These are phyloP conservation scores for Venturia canescens DNA, from an alignment of 1,140 invertebrate genomes.

Conservation along the genomic window DNA sequence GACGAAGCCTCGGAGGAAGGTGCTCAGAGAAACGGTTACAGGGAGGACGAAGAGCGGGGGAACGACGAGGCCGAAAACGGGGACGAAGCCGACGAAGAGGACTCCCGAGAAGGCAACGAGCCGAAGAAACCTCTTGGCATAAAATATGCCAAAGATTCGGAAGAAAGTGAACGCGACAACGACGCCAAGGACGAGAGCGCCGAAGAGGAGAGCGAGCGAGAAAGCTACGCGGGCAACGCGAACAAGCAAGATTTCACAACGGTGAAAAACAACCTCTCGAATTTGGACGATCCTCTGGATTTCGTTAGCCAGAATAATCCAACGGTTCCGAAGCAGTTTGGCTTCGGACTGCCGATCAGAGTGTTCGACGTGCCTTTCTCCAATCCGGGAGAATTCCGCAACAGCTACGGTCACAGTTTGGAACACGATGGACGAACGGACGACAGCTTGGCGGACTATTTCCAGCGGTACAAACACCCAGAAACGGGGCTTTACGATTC, in stretches of 20 bases:
- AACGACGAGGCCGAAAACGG: conserved; percentile 19
- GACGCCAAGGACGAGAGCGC: background rate
- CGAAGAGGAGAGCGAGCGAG: conserved; percentile 30
- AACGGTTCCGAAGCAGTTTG: conserved; percentile 3
- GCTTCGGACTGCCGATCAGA: conserved; percentile 47
- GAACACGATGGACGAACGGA: conserved; percentile 59
- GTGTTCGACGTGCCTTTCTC: conserved; percentile 39
- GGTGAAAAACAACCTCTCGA: background rate
- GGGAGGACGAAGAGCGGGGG: conserved; percentile 48
- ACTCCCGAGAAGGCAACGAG: conserved; percentile 44
- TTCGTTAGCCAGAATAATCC: conserved; percentile 21
- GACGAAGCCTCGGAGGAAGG: conserved; percentile 2
- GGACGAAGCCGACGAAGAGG: conserved; percentile 49
- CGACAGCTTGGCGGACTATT: conserved; percentile 64
- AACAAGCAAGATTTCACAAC: background rate
- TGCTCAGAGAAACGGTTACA: conserved; percentile 27
- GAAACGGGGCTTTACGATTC: conserved; percentile 58
- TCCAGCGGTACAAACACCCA: conserved; percentile 61
- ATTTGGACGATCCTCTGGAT: background rate
- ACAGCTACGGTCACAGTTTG: conserved; percentile 62
- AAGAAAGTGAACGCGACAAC: conserved; percentile 13
- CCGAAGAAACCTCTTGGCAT: conserved; percentile 35
- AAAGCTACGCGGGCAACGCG: background rate
- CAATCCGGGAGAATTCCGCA: conserved; percentile 46
- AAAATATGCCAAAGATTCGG: conserved; percentile 22